Evolutionary conservation across 2,113 vertebrate genomes (phyloP), one percentile per base, ranked within the genome.

Genomic region (Rhineura floridana): DNA sequence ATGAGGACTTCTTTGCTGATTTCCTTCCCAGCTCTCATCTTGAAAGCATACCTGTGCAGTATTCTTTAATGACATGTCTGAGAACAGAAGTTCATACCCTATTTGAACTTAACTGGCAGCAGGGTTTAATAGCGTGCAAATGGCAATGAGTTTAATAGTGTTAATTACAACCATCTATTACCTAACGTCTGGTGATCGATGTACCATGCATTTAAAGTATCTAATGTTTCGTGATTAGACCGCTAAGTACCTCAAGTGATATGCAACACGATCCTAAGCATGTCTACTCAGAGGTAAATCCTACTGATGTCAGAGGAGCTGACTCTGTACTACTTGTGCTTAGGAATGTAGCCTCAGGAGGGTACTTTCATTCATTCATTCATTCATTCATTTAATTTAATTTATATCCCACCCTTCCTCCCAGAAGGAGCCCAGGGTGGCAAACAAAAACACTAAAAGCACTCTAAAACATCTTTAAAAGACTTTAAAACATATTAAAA

Each of bases 71-170:
- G 84, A 28, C 62, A 77, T 39, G 63, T 12, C 30, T 75, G 72
- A 85, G 55, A 63, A 85, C 72, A 85, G 72, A 77, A 85, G 72
- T 85, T 85, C 42, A 78, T 78, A 77, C 63, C 59, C 73, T 86
- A n/a, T 77, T 55, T 55, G 42, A 80, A 80, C 23, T 10, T 28
- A 46, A 44, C 73, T 76, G 42, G 73, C 8, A 76, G 42, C 5
- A 17, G 62, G 25, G 85, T 70, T 70, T 79, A 77, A 85, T 46
- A n/a, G 55, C 15, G 0, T 77, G 42, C 33, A 77, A 3, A 15
- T 62, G 33, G 72, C 55, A 36, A 59, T 63, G 72, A 13, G 42
- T 85, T 77, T 85, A 77, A 85, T 63, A 42, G 82, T 65, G 36
- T 84, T 84, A 62, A 76, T 84, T 84, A 25, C 48, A 25, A 84